Percentiles rank a stretch among this genome's conserved stretches.
Conservation (phyloP, 2,113 vertebrate species). For the Megaceryle torquata region DNA sequence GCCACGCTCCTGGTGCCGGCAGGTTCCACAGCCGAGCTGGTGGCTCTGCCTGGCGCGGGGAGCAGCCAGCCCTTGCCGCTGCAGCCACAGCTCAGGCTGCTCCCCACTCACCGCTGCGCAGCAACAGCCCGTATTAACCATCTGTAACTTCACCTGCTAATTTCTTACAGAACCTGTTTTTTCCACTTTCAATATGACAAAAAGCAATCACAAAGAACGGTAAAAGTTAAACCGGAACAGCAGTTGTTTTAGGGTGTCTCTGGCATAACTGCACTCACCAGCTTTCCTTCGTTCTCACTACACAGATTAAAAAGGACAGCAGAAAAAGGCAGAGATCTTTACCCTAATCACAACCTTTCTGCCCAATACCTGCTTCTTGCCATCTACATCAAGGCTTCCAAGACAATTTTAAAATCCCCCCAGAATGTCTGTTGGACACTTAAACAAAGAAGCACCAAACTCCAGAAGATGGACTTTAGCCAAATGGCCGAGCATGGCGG, state of each 20-base stretch:
- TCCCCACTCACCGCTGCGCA: background rate
- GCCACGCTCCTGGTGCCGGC: accelerated
- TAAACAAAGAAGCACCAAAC: background rate
- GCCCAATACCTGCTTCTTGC: background rate
- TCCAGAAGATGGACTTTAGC: background rate
- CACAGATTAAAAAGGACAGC: background rate
- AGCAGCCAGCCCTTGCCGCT: background rate
- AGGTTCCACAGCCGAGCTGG: accelerated
- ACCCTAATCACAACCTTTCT: background rate
- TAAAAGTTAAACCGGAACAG: background rate
- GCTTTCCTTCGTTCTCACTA: background rate
- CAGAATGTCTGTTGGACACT: background rate
- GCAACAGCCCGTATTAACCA: background rate
- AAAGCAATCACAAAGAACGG: background rate
- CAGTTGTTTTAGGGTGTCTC: background rate
- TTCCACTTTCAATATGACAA: background rate
- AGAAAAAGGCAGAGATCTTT: background rate
- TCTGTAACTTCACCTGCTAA: background rate
- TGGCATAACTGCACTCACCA: background rate
- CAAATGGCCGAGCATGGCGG: background rate
- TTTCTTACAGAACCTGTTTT: background rate
- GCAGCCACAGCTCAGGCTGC: background rate
- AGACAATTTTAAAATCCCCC: background rate
- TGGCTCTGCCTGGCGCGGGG: background rate
- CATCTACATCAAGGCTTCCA: background rate